A percentile compares a stretch with the other conserved stretches of the same genome.
Evolutionary conservation across 1,140 invertebrate species (phyloP).

Genomic region (Drosophila nannoptera): DNA sequence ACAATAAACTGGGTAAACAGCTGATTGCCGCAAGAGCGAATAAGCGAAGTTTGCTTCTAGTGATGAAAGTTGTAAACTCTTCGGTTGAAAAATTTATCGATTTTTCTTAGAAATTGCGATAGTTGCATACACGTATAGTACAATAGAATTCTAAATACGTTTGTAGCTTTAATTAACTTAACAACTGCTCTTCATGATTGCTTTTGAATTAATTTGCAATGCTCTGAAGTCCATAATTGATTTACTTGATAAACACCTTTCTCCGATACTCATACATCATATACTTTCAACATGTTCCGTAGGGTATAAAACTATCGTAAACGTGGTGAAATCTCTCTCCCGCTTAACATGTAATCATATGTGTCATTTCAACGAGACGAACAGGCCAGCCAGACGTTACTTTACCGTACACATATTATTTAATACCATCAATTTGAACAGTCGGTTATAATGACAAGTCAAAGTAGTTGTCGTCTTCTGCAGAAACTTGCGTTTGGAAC

Average conservation of each 20-base stretch:
- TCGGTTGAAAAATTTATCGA: constrained; percentile 2
- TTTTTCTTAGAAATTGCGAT: constrained; percentile 1
- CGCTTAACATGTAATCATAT: constrained; percentile 21
- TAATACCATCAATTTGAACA: constrained; percentile 14
- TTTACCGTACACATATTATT: constrained; percentile 28
- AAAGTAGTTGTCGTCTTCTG: constrained; percentile 27
- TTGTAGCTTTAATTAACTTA: neutral
- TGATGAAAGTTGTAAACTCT: neutral
- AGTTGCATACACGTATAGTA: neutral
- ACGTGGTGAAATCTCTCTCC: neutral
- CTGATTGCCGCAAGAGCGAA: constrained; percentile 34
- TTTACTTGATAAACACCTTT: too few relatives aligned
- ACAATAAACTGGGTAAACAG: constrained; percentile 33
- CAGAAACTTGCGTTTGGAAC: constrained; percentile 11
- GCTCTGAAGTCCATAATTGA: too few relatives aligned
- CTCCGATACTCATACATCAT: too few relatives aligned
- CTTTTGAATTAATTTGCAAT: too few relatives aligned
- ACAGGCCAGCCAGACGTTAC: constrained; percentile 13
- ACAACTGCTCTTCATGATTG: too few relatives aligned
- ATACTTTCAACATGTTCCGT: too few relatives aligned
- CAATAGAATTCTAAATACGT: neutral
- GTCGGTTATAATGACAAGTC: constrained; percentile 39
- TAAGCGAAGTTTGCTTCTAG: constrained; percentile 10
- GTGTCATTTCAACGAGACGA: constrained; percentile 25
- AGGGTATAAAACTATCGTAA: neutral